Conservation (phyloP, 2,888 invertebrate species). For the Stictocephala bisonia region DNA sequence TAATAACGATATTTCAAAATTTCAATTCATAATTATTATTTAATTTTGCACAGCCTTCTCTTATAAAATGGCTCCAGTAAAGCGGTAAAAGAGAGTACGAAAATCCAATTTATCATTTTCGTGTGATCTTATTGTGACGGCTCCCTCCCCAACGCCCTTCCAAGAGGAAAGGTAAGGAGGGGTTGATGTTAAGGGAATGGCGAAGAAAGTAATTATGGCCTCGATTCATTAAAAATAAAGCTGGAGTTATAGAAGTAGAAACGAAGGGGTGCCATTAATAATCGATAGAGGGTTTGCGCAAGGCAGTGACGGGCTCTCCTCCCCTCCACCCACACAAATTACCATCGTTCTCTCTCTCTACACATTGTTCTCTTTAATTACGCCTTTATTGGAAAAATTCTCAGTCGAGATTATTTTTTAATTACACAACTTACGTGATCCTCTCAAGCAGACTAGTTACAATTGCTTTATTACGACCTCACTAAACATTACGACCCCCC, state of each 20-base stretch:
- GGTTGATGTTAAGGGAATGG: too few relatives aligned
- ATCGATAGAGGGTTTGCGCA: constrained; percentile 24
- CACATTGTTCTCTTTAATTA: constrained; percentile 41
- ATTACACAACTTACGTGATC: too few relatives aligned
- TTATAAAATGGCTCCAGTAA: too few relatives aligned
- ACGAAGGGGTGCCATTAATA: constrained; percentile 33
- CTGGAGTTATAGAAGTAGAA: constrained; percentile 43
- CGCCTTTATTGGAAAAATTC: constrained; percentile 22
- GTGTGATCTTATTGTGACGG: constrained; percentile 12
- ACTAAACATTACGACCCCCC: too few relatives aligned
- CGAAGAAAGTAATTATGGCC: constrained; percentile 46
- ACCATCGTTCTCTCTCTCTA: constrained; percentile 30
- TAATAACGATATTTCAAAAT: too few relatives aligned
- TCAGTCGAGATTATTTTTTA: constrained; percentile 7
- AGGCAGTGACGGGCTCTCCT: neutral
- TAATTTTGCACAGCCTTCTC: too few relatives aligned
- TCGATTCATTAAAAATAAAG: constrained; percentile 47
- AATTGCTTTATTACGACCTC: too few relatives aligned
- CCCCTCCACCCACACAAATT: constrained; percentile 15
- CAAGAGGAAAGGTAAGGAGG: constrained; percentile 6
- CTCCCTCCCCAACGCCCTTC: constrained; percentile 2
- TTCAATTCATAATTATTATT: too few relatives aligned
- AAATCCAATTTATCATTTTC: constrained; percentile 37
- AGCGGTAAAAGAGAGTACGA: neutral
- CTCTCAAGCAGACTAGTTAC: too few relatives aligned